Evolutionary conservation across 1,140 invertebrate genomes (phyloP).

Genomic region (Papilio dardanus): DNA sequence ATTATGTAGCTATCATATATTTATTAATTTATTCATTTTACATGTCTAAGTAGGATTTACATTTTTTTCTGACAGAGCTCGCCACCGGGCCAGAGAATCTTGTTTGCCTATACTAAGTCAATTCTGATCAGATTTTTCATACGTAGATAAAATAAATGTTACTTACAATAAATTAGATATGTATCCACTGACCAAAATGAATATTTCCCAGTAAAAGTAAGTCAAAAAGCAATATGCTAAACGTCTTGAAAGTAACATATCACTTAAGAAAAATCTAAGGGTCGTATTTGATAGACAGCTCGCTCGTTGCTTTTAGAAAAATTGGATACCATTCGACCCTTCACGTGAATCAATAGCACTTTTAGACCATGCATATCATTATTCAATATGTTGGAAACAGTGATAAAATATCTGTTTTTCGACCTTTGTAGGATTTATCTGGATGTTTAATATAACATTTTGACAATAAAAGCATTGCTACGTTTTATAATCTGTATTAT

Average conservation of each 20-base stretch:
- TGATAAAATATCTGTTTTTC: background rate
- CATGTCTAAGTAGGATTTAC: too few relatives aligned
- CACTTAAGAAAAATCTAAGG: background rate
- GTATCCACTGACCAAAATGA: background rate
- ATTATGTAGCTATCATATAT: too few relatives aligned
- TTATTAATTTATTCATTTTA: too few relatives aligned
- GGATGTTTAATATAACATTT: background rate
- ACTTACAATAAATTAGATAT: background rate
- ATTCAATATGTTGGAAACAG: background rate
- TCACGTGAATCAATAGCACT: constrained; percentile 7
- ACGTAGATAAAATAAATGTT: background rate
- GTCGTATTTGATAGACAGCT: background rate
- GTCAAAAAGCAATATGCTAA: background rate
- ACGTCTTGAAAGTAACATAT: constrained; percentile 2
- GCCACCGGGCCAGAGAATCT: background rate
- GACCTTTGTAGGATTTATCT: background rate
- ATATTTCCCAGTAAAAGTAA: background rate
- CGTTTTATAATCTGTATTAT: too few relatives aligned
- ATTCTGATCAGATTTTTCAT: background rate
- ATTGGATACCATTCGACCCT: constrained; percentile 6
- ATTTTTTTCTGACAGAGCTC: too few relatives aligned
- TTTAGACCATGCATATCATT: background rate
- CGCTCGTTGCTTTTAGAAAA: background rate
- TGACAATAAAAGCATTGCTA: too few relatives aligned
- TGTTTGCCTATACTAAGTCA: background rate